Percentiles rank a stretch among this genome's conserved stretches.
Evolutionary conservation across 2,113 vertebrate genomes (phyloP).

Genomic region (Eudyptes chrysolophus): DNA sequence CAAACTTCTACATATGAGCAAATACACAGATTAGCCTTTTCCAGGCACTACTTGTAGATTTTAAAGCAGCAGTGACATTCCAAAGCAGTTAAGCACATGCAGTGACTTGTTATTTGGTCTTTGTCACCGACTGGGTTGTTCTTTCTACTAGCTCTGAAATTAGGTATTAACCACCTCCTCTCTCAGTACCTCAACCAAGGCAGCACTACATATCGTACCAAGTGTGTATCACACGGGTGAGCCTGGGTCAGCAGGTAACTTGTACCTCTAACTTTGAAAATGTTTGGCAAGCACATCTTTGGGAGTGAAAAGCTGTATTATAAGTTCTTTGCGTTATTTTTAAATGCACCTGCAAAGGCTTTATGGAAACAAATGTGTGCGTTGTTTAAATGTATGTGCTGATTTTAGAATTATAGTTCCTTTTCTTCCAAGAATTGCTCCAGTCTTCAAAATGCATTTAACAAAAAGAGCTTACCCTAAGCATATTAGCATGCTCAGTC

Average conservation of each 20-base stretch:
- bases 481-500: neutral
- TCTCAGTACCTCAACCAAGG: neutral
- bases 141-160: neutral
- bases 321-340: neutral
- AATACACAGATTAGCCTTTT: slow-evolving; percentile 78
- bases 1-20: slow-evolving; percentile 71
- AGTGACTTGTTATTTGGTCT: slow-evolving; percentile 28
- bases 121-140: slow-evolving; percentile 1
- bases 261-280: neutral
- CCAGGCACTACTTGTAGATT: slow-evolving; percentile 69
- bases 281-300: neutral
- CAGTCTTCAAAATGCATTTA: neutral
- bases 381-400: neutral
- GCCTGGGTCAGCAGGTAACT: neutral
- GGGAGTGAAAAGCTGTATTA: neutral
- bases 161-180: neutral
- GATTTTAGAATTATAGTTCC: neutral
- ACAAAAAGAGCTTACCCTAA: neutral
- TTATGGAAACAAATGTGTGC: neutral
- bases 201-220: neutral
- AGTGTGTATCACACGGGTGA: neutral
- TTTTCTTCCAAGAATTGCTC: neutral
- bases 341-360: neutral
- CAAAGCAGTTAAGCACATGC: slow-evolving; percentile 45
- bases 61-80: slow-evolving; percentile 68